Conservation (phyloP, 2,888 invertebrate genomes). For the Odontomyia ornata region DNA sequence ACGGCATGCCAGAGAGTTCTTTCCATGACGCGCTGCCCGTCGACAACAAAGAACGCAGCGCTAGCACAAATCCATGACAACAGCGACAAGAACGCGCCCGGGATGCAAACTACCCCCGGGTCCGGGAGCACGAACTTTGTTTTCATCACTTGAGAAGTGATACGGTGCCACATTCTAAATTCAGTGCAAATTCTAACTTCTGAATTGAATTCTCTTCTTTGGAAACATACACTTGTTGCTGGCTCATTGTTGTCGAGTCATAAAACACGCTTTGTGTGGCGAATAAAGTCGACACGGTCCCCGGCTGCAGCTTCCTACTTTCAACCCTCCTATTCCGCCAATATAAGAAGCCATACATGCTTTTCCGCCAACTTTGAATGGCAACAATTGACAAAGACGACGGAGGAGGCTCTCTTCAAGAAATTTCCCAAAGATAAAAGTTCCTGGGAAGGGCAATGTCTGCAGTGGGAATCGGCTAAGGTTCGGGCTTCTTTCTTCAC, state of each 20-base stretch:
- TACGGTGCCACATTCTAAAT: constrained; percentile 24
- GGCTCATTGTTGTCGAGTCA: constrained; percentile 19
- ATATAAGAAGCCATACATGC: background rate
- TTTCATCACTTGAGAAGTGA: background rate
- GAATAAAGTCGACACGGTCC: no score
- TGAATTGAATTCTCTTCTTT: constrained; percentile 26
- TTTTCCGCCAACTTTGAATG: constrained; percentile 5
- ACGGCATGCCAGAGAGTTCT: background rate
- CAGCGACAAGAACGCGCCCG: background rate
- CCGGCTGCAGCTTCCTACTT: no score
- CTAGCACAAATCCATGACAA: background rate
- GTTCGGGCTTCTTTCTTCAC: background rate
- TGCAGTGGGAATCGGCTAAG: background rate
- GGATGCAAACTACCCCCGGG: constrained; percentile 1
- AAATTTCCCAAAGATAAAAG: background rate
- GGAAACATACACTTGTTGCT: constrained; percentile 32
- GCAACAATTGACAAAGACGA: background rate
- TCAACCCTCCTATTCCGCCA: background rate
- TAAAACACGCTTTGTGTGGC: constrained; percentile 1
- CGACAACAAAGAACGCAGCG: background rate
- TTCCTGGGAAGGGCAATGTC: background rate
- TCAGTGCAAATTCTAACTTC: constrained; percentile 22
- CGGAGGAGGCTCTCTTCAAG: background rate
- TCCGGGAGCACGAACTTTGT: background rate
- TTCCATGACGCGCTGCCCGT: constrained; percentile 11